These are phyloP conservation scores for Ceyx margarethae DNA, from an alignment of 2,113 vertebrate genomes.

Conservation along the genomic window DNA sequence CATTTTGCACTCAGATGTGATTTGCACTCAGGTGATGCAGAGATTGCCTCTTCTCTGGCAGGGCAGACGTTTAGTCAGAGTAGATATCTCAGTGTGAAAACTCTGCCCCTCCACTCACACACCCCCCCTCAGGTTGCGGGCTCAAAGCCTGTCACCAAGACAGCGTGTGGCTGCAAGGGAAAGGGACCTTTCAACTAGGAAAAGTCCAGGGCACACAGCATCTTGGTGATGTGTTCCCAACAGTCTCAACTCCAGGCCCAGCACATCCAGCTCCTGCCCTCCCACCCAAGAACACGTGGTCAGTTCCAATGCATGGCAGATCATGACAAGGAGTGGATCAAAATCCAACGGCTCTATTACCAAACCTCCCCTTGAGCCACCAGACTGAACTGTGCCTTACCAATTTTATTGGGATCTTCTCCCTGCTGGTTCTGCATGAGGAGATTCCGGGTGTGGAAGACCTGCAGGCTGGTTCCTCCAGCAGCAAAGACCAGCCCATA, in stretches of 20 bases:
- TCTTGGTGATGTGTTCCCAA: neutral
- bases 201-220: neutral
- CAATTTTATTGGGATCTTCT: conserved; percentile 86
- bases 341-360: neutral
- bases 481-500: conserved; percentile 88
- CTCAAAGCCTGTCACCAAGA: neutral
- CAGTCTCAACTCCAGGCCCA: neutral
- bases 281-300: neutral
- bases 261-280: neutral
- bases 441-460: conserved; percentile 84
- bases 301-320: neutral
- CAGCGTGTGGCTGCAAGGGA: neutral
- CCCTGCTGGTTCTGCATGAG: conserved; percentile 81
- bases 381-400: conserved; percentile 38
- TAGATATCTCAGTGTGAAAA: neutral
- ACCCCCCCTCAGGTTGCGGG: neutral
- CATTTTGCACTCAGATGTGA: neutral
- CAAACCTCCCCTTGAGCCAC: neutral
- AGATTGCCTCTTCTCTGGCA: neutral
- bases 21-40: neutral
- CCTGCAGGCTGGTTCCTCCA: conserved; percentile 78
- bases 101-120: neutral
- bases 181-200: neutral
- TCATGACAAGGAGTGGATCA: neutral
- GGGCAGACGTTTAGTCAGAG: neutral